A percentile compares a stretch with the other conserved stretches of the same genome.
Conservation (phyloP, 2,797 vertebrate species). For the Pogoniulus pusillus region DNA sequence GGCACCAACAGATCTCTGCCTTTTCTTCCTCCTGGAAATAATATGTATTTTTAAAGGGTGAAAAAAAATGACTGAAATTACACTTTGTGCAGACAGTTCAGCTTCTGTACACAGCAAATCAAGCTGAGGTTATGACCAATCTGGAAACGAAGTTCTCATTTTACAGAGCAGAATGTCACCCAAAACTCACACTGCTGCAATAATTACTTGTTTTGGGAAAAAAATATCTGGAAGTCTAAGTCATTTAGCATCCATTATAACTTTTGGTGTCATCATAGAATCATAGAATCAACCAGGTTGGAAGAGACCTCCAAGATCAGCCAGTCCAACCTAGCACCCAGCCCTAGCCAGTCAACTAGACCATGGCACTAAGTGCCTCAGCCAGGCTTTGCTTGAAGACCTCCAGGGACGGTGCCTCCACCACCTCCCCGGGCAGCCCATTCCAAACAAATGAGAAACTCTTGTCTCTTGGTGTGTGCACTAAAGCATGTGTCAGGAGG, state of each 20-base stretch:
- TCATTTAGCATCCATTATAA: neutral
- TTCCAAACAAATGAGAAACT: neutral
- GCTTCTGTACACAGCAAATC: neutral
- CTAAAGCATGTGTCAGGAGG: neutral
- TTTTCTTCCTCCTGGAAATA: neutral
- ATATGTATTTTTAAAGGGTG: neutral
- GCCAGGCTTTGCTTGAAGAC: too few species aligned
- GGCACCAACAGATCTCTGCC: neutral
- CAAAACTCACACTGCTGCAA: neutral
- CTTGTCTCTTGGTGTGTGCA: neutral
- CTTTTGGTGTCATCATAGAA: neutral
- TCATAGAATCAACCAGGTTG: too few species aligned
- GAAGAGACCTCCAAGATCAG: too few species aligned
- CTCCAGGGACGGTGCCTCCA: too few species aligned
- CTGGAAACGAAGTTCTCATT: neutral
- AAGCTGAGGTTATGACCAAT: neutral
- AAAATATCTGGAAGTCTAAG: neutral
- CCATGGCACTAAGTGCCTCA: too few species aligned
- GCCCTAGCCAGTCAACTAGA: too few species aligned
- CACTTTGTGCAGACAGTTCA: neutral
- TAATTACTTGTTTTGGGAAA: neutral
- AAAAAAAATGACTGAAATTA: neutral
- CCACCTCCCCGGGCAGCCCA: too few species aligned
- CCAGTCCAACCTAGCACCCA: too few species aligned
- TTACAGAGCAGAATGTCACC: neutral